Evolutionary conservation across 2,888 invertebrate genomes (phyloP).

Genomic region (Chironomus tentans): DNA sequence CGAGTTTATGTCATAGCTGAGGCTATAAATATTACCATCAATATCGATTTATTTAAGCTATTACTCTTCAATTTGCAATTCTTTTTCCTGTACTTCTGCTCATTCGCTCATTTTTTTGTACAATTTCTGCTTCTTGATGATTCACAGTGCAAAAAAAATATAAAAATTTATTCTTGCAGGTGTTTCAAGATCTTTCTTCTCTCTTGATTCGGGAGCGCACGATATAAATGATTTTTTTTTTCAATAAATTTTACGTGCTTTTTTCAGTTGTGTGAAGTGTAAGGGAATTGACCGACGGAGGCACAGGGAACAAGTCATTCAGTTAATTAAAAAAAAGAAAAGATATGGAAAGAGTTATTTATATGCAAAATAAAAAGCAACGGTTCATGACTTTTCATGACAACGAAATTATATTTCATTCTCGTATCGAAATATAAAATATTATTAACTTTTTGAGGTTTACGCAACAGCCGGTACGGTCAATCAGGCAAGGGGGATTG

Average conservation of each 20-base stretch:
- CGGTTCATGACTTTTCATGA: not conserved
- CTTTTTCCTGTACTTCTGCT: not conserved
- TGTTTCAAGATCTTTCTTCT: not conserved
- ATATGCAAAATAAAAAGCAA: not conserved
- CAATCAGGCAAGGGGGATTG: no score
- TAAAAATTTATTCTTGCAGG: no score
- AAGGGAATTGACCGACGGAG: not conserved
- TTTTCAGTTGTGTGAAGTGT: no score
- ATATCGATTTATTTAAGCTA: no score
- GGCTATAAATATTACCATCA: no score
- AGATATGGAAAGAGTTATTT: not conserved
- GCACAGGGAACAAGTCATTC: not conserved
- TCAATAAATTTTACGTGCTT: not conserved
- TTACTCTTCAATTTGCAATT: not conserved
- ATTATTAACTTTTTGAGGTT: not conserved
- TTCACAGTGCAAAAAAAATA: no score
- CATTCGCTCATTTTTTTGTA: not conserved
- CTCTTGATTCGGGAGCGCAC: not conserved
- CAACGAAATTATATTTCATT: not conserved
- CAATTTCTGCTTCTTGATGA: conserved; percentile 1
- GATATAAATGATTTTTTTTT: conserved; percentile 19
- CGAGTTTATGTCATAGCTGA: no score
- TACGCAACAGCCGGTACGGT: not conserved
- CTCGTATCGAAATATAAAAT: not conserved
- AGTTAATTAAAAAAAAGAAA: conserved; percentile 9